These are phyloP conservation scores for Euproctis similis DNA, from an alignment of 2,888 invertebrate species.

Conservation along the genomic window DNA sequence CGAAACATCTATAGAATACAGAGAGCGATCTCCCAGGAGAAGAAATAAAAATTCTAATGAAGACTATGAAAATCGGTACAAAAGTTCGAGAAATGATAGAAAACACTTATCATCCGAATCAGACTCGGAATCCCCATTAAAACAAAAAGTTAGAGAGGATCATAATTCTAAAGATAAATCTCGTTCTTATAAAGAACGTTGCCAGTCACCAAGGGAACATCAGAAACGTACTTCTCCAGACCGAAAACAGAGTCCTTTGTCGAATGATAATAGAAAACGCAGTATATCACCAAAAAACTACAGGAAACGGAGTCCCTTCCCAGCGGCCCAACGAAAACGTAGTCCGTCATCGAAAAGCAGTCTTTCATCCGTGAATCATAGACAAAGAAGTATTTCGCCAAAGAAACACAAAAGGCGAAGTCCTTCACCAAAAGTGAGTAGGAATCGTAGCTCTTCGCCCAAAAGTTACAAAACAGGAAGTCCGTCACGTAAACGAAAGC, in stretches of 20 bases:
- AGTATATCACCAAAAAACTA: slow-evolving; percentile 13
- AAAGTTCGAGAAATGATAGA: slow-evolving; percentile 33
- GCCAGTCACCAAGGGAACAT: slow-evolving; percentile 19
- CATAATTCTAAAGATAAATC: slow-evolving; percentile 33
- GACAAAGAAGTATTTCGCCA: slow-evolving; percentile 25
- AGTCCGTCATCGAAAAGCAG: not conserved
- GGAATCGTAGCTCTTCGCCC: slow-evolving; percentile 2
- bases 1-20: slow-evolving; percentile 41
- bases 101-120: slow-evolving; percentile 46
- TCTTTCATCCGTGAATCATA: slow-evolving; percentile 20
- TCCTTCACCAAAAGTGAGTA: not conserved
- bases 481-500: slow-evolving; percentile 17
- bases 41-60: slow-evolving; percentile 38
- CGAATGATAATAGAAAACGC: slow-evolving; percentile 2
- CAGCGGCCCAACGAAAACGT: slow-evolving; percentile 10
- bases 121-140: slow-evolving; percentile 37
- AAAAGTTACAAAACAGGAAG: slow-evolving; percentile 9
- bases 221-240: slow-evolving; percentile 25
- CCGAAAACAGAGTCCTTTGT: not conserved
- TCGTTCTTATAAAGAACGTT: slow-evolving; percentile 34
- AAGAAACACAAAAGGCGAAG: slow-evolving; percentile 1
- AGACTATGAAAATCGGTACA: slow-evolving; percentile 40
- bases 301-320: slow-evolving; percentile 13
- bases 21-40: slow-evolving; percentile 35
- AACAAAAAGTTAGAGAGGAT: slow-evolving; percentile 26